Evolutionary conservation across 1,140 invertebrate genomes (phyloP).

Genomic region (Caenorhabditis elegans): DNA sequence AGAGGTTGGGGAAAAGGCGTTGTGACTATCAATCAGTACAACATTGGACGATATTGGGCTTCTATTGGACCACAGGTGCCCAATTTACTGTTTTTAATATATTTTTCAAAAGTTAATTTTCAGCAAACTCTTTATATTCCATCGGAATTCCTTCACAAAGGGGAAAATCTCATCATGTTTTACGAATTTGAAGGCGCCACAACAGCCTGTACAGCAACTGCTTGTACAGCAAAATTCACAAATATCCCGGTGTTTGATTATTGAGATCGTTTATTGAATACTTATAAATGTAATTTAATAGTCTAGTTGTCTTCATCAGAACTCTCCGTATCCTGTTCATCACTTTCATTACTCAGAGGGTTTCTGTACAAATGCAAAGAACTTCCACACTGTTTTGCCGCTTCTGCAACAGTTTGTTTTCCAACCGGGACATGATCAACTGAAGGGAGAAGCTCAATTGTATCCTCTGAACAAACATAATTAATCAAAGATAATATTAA

Average conservation of each 20-base stretch:
- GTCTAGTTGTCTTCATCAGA: constrained; percentile 35
- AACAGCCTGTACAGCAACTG: background rate
- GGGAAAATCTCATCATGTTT: background rate
- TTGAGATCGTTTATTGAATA: constrained; percentile 5
- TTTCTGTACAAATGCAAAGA: constrained; percentile 51
- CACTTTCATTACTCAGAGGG: constrained; percentile 45
- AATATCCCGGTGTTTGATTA: background rate
- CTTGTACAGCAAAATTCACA: background rate
- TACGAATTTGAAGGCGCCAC: constrained; percentile 15
- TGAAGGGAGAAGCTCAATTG: constrained; percentile 10
- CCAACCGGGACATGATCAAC: constrained; percentile 42
- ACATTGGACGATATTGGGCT: constrained; percentile 42
- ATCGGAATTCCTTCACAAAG: background rate
- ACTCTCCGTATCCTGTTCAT: constrained; percentile 39
- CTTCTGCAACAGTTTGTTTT: constrained; percentile 52
- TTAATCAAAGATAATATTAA: background rate
- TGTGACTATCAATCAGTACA: constrained; percentile 40
- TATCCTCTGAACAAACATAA: background rate
- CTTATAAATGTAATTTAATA: background rate
- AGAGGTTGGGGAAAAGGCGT: constrained; percentile 44
- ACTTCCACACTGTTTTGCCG: constrained; percentile 46
- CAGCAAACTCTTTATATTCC: constrained; percentile 34
- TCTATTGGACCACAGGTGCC: constrained; percentile 39
- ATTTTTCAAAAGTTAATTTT: background rate
- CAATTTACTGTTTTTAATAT: too few relatives aligned